Percentiles rank a stretch among this genome's conserved stretches.
Conservation (phyloP, 2,113 vertebrate genomes). For the Felis chaus region DNA sequence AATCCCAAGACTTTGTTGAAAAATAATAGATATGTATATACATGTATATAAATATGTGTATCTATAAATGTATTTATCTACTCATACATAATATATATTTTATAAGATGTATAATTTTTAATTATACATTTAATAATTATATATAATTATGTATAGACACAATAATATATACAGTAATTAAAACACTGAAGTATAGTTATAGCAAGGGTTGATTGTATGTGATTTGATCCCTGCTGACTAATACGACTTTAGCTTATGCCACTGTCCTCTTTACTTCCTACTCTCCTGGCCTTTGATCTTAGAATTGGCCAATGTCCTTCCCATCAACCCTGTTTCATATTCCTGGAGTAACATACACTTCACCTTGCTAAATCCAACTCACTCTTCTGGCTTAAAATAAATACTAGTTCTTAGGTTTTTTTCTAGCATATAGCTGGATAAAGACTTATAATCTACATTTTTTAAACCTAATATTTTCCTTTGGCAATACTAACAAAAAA, state of each 20-base stretch:
- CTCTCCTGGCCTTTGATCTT: not conserved
- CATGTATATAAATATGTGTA: not conserved
- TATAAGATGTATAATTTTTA: not conserved
- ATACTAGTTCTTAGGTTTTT: not conserved
- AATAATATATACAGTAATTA: not conserved
- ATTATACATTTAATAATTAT: not conserved
- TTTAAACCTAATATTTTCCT: not conserved
- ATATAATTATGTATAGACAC: not conserved
- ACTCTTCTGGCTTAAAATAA: not conserved
- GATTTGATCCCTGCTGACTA: not conserved
- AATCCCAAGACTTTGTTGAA: not conserved
- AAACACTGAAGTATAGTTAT: not conserved
- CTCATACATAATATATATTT: not conserved
- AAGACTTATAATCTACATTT: not conserved
- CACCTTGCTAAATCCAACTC: not conserved
- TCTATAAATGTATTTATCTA: not conserved
- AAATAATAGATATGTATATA: not conserved
- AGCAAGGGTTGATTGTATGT: not conserved
- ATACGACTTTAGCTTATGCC: not conserved
- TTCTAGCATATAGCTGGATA: not conserved
- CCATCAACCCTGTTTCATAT: not conserved
- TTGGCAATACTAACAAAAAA: not conserved
- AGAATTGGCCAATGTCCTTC: not conserved
- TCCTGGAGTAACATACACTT: not conserved
- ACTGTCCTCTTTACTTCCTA: not conserved